Evolutionary conservation across 2,888 invertebrate genomes (phyloP).

Genomic region (Limnephilus lunatus): DNA sequence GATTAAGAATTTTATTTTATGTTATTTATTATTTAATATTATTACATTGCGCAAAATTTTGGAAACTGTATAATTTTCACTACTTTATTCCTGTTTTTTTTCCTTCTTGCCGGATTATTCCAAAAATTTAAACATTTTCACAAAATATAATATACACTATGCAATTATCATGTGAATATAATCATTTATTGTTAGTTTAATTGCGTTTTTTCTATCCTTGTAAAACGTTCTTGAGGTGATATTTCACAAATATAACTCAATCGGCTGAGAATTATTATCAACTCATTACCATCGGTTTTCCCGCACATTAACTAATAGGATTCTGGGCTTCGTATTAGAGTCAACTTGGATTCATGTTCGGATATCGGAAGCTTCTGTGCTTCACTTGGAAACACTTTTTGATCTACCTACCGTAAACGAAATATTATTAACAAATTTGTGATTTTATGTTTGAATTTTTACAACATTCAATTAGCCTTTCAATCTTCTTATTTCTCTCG

Average conservation of each 20-base stretch:
- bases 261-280: background rate
- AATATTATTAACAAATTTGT: background rate
- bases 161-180: no score
- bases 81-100: no score
- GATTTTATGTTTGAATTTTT: background rate
- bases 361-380: background rate
- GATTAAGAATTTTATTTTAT: no score
- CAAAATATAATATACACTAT: no score
- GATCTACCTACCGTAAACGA: background rate
- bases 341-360: background rate
- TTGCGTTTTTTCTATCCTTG: background rate
- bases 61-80: no score
- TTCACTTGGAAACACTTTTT: background rate
- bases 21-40: no score
- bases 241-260: background rate
- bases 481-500: background rate
- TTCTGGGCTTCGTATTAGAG: background rate
- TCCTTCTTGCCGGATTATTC: no score
- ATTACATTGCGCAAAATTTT: no score
- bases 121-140: no score
- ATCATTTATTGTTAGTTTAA: background rate
- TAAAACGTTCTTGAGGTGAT: background rate
- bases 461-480: background rate
- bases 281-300: background rate
- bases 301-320: background rate